Evolutionary conservation across 1,140 invertebrate species (phyloP), one percentile per base, ranked within the genome.

Genomic region (Pseudomyrmex cubaensis): DNA sequence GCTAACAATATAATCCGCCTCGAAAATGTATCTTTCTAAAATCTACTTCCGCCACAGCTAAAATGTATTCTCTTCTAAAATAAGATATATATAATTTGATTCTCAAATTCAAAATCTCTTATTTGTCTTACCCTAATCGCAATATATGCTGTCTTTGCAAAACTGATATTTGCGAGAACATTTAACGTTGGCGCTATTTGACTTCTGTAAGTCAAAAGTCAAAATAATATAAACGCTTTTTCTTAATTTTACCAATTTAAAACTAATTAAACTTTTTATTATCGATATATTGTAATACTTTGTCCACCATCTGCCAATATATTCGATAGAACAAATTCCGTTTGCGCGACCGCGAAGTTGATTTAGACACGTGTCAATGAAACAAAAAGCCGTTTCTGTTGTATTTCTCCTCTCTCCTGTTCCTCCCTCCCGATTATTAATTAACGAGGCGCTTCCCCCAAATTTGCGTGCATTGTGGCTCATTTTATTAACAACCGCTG

Each of bases 1-100:
- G 54, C 48, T 54, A 66, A 77, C 62, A 50, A 59, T 67, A 50
- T 72, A 59, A 80, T 70, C 7, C 17, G 20, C 48, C 15, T 59
- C 44, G 22, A 57, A 72, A 48, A n/a, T 77, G 0, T 44, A 22
- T 15, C 46, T 20, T 66, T 44, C 20, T 77, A 12, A 56, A 20
- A 54, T 50, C 12, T 12, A 76, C 64, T 66, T 17, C 50, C 13
- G 17, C 63, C 13, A 4, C 5, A 35, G 4, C 35, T 35, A 63
- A 22, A 63, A 64, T 63, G 20, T 10, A 46, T 9, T 7, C 3
- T 13, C 50, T 12, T 52, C 9, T 13, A 52, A 52, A 52, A 52
- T 52, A 52, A 52, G 9, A 52, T 52, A 13, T 63, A 25, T 35
- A 35, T 7, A 35, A 7, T 35, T 35, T 35, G 5, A 7, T 35